Conservation (phyloP, 1,140 invertebrate genomes). For the Cryptotermes secundus region DNA sequence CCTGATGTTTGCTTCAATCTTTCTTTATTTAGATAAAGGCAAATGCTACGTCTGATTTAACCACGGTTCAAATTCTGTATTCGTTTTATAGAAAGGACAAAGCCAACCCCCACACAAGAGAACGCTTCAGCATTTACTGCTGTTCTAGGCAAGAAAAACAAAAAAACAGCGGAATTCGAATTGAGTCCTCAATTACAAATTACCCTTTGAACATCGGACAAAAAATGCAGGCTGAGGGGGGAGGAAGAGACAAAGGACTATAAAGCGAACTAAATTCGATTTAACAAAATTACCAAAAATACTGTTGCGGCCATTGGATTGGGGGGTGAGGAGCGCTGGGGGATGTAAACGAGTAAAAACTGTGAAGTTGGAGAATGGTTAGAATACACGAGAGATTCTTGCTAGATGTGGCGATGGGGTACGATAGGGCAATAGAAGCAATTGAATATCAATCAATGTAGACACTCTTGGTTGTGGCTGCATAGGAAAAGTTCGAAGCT, state of each 20-base stretch:
- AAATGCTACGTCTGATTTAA: no score
- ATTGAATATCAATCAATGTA: conserved; percentile 13
- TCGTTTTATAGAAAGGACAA: no score
- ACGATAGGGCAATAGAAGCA: not conserved
- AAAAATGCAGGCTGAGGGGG: not conserved
- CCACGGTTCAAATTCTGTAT: no score
- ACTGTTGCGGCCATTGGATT: not conserved
- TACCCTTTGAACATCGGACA: not conserved
- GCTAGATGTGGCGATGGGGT: not conserved
- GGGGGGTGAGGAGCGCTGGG: not conserved
- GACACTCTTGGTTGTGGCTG: not conserved
- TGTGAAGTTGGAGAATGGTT: not conserved
- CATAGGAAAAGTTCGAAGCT: not conserved
- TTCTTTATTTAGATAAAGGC: no score
- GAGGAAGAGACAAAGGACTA: not conserved
- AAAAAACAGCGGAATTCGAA: not conserved
- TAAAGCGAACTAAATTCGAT: conserved; percentile 11
- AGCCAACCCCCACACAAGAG: no score
- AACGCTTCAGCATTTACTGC: not conserved
- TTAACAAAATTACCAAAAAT: conserved; percentile 16
- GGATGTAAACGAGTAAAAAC: not conserved
- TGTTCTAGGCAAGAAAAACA: not conserved
- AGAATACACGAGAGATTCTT: not conserved
- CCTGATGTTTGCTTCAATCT: no score
- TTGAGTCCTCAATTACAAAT: conserved; percentile 13